These are phyloP conservation scores for Leptinotarsa defecta DNA, from an alignment of 1,140 invertebrate genomes.

Conservation along the genomic window DNA sequence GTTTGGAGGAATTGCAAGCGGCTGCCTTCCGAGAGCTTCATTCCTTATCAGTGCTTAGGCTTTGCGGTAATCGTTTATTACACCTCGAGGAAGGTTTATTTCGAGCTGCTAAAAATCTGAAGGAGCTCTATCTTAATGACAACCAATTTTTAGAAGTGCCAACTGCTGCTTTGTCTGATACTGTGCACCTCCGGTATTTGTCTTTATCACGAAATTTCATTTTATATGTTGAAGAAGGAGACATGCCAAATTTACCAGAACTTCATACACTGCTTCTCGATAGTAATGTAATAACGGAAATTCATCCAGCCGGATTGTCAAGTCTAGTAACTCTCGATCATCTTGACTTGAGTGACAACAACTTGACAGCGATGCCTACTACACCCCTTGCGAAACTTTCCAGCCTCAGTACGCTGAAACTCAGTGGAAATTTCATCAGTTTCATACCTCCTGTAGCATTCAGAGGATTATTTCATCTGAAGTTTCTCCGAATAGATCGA, in stretches of 20 bases:
- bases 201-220: slow-evolving; percentile 76
- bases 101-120: slow-evolving; percentile 70
- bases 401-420: slow-evolving; percentile 71
- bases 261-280: slow-evolving; percentile 68
- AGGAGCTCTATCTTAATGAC: slow-evolving; percentile 69
- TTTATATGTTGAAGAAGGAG: slow-evolving; percentile 67
- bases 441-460: slow-evolving; percentile 74
- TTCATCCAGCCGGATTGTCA: slow-evolving; percentile 71
- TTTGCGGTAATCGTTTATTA: slow-evolving; percentile 76
- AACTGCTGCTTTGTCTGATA: slow-evolving; percentile 66
- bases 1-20: slow-evolving; percentile 71
- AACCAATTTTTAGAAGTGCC: slow-evolving; percentile 81
- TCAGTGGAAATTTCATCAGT: slow-evolving; percentile 77
- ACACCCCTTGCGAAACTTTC: slow-evolving; percentile 73
- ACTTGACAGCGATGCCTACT: slow-evolving; percentile 77
- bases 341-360: slow-evolving; percentile 81
- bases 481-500: slow-evolving; percentile 71
- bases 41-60: slow-evolving; percentile 71
- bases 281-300: slow-evolving; percentile 72
- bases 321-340: slow-evolving; percentile 69
- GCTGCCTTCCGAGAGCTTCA: slow-evolving; percentile 74
- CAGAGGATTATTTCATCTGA: slow-evolving; percentile 77
- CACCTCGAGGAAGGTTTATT: slow-evolving; percentile 73
- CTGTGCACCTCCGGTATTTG: slow-evolving; percentile 68
- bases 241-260: slow-evolving; percentile 70